Evolutionary conservation across 2,113 vertebrate genomes (phyloP), one percentile per base, ranked within the genome.

Genomic region (Pseudopodoces humilis): DNA sequence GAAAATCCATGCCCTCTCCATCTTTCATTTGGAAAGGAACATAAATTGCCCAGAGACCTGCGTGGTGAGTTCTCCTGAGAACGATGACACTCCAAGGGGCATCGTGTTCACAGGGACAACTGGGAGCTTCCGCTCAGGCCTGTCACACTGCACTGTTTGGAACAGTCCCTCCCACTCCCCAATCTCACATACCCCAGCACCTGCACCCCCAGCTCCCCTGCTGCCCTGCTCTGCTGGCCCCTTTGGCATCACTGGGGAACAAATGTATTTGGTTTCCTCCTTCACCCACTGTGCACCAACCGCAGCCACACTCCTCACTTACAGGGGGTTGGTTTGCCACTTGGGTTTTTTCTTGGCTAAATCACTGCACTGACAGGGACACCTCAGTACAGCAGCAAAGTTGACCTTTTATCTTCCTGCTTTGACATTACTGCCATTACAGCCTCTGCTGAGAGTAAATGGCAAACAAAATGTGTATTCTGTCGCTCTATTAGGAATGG

Each of bases 391-490:
- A 78, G 82, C 15, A 23, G 44, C 49, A 47, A 62, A 39, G 47
- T 14, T 88, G 80, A 47, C 35, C 13, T 52, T 68, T 86, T 78
- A 64, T 68, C 35, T 50, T 83, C 15, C 59, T 72, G 52, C 44
- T 81, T 58, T 91, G 72, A 39, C 11, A 1, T 31, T 72, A 13
- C 71, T 71, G 74, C 52, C 23, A 12, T 63, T 65, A 23, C 10
- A 56, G n/a, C 49, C 62, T 58, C 67, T 79, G 0, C 46, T 23
- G 64, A 49, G 79, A 60, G 47, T 69, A 77, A 50, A 67, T 46
- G 90, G 77, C 83, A 86, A 96, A 86, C 71, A 70, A 53, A 46
- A 80, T 47, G 50, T 8, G 15, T 33, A 67, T n/a, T n/a, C n/a
- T n/a, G n/a, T n/a, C n/a, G n/a, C n/a, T n/a, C n/a, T n/a, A n/a